Evolutionary conservation across 2,113 vertebrate species (phyloP).

Genomic region (Pollachius pollachius): DNA sequence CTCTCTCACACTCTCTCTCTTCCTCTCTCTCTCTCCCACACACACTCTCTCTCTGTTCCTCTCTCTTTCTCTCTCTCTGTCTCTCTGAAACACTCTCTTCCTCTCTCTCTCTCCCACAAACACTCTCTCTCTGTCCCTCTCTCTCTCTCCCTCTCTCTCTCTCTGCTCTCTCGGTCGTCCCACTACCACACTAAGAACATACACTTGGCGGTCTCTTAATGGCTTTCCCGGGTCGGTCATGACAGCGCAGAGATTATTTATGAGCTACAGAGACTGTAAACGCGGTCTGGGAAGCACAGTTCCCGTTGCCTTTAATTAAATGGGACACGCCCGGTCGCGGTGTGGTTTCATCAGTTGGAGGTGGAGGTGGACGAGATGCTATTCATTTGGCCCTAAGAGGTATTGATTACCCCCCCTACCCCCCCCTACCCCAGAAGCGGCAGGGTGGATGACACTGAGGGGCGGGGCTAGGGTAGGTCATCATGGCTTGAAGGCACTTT

Average conservation of each 20-base stretch:
- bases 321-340: background rate
- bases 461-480: too few relatives aligned
- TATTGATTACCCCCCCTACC: slow-evolving; percentile 40
- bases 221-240: slow-evolving; percentile 52
- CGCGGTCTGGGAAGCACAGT: slow-evolving; percentile 24
- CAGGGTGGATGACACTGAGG: too few relatives aligned
- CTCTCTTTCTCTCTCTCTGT: slow-evolving; percentile 36
- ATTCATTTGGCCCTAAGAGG: slow-evolving; percentile 32
- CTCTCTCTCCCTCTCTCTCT: slow-evolving; percentile 20
- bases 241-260: slow-evolving; percentile 63
- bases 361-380: slow-evolving; percentile 13
- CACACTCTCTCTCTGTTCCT: too few relatives aligned
- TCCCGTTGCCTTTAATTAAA: slow-evolving; percentile 61
- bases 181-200: slow-evolving; percentile 26
- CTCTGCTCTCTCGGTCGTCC: slow-evolving; percentile 33
- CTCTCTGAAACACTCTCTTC: background rate
- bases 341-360: slow-evolving; percentile 23
- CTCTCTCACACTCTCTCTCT: too few relatives aligned
- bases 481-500: too few relatives aligned
- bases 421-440: too few relatives aligned
- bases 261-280: slow-evolving; percentile 44
- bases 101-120: too few relatives aligned
- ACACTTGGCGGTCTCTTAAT: slow-evolving; percentile 54
- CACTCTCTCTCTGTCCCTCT: too few relatives aligned
- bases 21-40: background rate